Evolutionary conservation across 1,140 invertebrate species (phyloP), one percentile per base, ranked within the genome.

Genomic region (Macrocentrus cingulum): DNA sequence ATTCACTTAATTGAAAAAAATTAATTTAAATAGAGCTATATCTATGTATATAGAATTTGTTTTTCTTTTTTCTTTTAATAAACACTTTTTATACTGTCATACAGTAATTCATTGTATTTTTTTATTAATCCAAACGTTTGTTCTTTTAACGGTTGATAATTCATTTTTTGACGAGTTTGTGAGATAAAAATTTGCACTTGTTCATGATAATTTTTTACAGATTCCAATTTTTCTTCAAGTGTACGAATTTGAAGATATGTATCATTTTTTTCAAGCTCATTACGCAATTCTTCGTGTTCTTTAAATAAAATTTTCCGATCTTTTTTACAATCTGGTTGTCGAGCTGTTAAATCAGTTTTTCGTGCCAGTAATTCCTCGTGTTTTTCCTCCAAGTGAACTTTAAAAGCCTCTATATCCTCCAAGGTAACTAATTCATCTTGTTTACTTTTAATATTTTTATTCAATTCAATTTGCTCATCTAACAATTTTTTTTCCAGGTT

Each of bases 241-340:
- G 57, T 51, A 54, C 60, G 71, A 2, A 81, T 75, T n/a, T 74
- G 66, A 2, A 59, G 50, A 64, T 80, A 80, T 37, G 67, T 66
- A 37, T 74, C 69, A 57, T 80, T 77, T 22, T 62, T 63, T n/a
- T 73, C 53, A 6, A 80, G 52, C 16, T 54, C 48, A 15, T 65
- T 54, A 55, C 76, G 72, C 11, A 79, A 60, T 44, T 69, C 62
- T 3, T 69, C 32, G 13, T 75, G 67, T 20, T 77, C 65, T 2
- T 56, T 60, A 34, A 64, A 22, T 9, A 68, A 11, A 6, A 60
- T 44, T 34, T 64, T 45, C 2, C 77, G 53, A 34, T 77, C 67
- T 46, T 65, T 42, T 20, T 66, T 54, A 34, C 56, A 60, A 1
- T 55, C 44, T 3, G 55, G 62, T 23, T 70, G 56, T 19, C 71